Evolutionary conservation across 1,140 invertebrate genomes (phyloP), one percentile per base, ranked within the genome.

Genomic region (Macrocentrus cingulum): DNA sequence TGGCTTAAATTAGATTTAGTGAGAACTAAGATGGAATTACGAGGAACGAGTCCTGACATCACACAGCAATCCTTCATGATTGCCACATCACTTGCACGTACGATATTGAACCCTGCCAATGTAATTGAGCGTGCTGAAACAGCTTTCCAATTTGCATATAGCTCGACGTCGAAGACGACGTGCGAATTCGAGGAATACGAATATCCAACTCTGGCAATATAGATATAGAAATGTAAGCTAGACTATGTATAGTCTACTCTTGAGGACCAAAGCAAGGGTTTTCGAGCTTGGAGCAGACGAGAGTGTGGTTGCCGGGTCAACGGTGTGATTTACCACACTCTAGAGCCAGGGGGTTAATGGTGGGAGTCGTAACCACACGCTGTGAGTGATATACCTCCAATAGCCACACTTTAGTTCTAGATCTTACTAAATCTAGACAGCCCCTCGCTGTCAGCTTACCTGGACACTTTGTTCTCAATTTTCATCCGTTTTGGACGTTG

Each of bases 371-470:
- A 63, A 59, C 72, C 71, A 56, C 72, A 69, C 36, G 60, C 62
- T 60, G 67, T 75, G 72, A 75, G 69, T 74, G 69, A 75, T 75
- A 74, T 71, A 70, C 69, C 72, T 71, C 71, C 71, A 72, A 75
- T 75, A 72, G 73, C 69, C 65, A 74, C 71, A 74, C 72, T 74
- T 74, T 69, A 75, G 66, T 55, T 62, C 61, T 67, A 72, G 70
- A 75, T 75, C 70, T 72, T 62, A 65, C 70, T 74, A 72, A 75
- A 75, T 75, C 72, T 72, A 65, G 41, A 32, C 41, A 36, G 9
- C 19, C 42, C 34, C 15, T 56, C 36, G 20, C 34, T n/a, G 29
- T 11, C n/a, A 39, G 41, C 11, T 29, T 29, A 52, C 51, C 7
- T 49, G 53, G 11, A 58, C 34, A 50, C 20, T 20, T 23, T 59